A percentile compares a stretch with the other conserved stretches of the same genome.
Conservation (phyloP, 2,888 invertebrate genomes). For the Nebria salina region DNA sequence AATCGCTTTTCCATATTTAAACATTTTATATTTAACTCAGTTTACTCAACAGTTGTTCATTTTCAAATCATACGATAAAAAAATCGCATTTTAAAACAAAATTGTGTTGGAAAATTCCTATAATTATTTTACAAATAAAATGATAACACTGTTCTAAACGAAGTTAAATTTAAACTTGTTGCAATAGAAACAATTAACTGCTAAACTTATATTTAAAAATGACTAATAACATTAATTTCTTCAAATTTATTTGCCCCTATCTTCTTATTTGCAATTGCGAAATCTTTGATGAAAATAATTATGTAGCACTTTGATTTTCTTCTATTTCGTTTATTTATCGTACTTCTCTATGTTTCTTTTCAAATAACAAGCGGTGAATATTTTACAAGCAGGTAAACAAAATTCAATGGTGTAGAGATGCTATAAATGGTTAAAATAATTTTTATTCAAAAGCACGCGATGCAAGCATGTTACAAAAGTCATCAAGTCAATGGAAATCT, state of each 20-base stretch:
- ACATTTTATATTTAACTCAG: not conserved
- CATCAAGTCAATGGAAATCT: not conserved
- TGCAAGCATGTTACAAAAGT: constrained; percentile 2
- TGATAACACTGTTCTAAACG: too few relatives aligned
- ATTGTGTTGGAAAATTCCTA: too few relatives aligned
- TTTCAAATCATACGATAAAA: not conserved
- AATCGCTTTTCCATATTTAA: too few relatives aligned
- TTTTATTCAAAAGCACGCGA: not conserved
- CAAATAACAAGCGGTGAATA: constrained; percentile 36
- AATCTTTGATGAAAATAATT: not conserved
- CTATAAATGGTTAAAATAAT: not conserved
- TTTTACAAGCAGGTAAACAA: constrained; percentile 36
- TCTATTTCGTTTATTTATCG: constrained; percentile 36
- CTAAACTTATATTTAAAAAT: too few relatives aligned
- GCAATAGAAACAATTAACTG: too few relatives aligned
- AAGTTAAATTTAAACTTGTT: too few relatives aligned
- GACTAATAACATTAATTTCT: too few relatives aligned
- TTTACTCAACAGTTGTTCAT: not conserved
- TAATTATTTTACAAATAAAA: too few relatives aligned
- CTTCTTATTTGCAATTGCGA: too few relatives aligned
- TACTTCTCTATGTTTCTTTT: constrained; percentile 36
- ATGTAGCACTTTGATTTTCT: not conserved
- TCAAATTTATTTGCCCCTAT: too few relatives aligned
- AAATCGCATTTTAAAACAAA: too few relatives aligned
- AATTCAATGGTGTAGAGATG: constrained; percentile 4